Percentiles rank a stretch among this genome's conserved stretches.
phyloP scores from a whole-genome alignment of 2,113 vertebrate species.

The Romanogobio albipinnatus region DNA sequence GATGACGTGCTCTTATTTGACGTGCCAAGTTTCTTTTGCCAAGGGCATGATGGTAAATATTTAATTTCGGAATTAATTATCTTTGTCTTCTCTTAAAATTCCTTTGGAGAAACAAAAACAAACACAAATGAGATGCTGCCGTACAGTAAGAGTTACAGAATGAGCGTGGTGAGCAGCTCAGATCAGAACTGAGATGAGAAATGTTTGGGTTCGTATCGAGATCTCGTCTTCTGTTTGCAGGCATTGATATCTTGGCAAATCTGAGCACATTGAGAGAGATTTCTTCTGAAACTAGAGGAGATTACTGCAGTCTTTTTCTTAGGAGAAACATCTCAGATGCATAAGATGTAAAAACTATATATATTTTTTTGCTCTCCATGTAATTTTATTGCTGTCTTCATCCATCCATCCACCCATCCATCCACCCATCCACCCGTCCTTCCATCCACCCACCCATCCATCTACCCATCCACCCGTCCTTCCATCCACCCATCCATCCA shows the following conservation, averaged over 20 bases:
- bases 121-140: not conserved
- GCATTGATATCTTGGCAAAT: not conserved
- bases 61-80: not conserved
- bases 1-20: not conserved
- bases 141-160: not conserved
- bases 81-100: not conserved
- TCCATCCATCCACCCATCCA: not conserved
- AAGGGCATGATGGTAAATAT: not conserved
- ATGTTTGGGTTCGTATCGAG: not conserved
- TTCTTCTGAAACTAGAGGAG: not conserved
- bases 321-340: not conserved
- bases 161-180: not conserved
- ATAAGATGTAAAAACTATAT: not conserved
- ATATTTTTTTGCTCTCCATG: too few relatives aligned
- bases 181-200: not conserved
- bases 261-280: not conserved
- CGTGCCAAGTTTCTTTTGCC: not conserved
- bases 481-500: not conserved
- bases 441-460: not conserved
- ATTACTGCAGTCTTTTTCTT: not conserved
- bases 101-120: not conserved
- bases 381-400: too few relatives aligned
- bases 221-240: not conserved
- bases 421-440: not conserved
- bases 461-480: not conserved